Percentiles rank a stretch among this genome's conserved stretches.
These are phyloP conservation scores for Megaustenia siamemsis DNA, from an alignment of 2,888 invertebrate genomes.

Conservation along the genomic window DNA sequence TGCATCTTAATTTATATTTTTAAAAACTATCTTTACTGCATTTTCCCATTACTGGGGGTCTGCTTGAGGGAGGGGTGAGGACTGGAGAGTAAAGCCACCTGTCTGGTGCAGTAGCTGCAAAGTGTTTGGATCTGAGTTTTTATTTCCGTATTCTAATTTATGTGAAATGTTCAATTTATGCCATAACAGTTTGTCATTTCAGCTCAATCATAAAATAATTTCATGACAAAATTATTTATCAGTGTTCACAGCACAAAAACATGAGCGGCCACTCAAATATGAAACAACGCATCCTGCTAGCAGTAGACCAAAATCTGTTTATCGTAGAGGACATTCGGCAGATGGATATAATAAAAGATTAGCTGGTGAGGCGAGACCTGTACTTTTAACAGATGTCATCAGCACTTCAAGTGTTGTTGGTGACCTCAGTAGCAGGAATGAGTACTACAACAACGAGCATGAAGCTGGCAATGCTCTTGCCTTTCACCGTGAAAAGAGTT, in stretches of 20 bases:
- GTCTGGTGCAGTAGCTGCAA: no score
- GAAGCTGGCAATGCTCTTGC: slow-evolving; percentile 33
- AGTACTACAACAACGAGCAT: background rate
- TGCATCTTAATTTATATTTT: no score
- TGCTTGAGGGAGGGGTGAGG: no score
- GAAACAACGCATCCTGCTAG: slow-evolving; percentile 69
- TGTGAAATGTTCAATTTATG: no score
- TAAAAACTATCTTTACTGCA: no score
- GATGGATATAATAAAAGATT: background rate
- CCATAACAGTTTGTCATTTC: background rate
- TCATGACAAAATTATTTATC: background rate
- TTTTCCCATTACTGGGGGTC: no score
- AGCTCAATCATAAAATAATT: background rate
- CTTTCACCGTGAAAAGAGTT: background rate
- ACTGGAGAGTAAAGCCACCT: no score
- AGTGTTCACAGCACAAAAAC: slow-evolving; percentile 54
- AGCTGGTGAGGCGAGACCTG: background rate
- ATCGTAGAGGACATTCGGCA: slow-evolving; percentile 13
- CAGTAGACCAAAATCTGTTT: slow-evolving; percentile 30
- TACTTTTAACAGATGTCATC: slow-evolving; percentile 39
- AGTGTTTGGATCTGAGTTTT: no score
- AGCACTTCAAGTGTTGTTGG: background rate
- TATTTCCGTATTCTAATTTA: no score
- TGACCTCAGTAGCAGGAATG: slow-evolving; percentile 13
- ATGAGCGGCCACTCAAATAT: slow-evolving; percentile 69